Evolutionary conservation across 23 tunicate genomes (phyloP).

Genomic region (Trididemnum clinides): DNA sequence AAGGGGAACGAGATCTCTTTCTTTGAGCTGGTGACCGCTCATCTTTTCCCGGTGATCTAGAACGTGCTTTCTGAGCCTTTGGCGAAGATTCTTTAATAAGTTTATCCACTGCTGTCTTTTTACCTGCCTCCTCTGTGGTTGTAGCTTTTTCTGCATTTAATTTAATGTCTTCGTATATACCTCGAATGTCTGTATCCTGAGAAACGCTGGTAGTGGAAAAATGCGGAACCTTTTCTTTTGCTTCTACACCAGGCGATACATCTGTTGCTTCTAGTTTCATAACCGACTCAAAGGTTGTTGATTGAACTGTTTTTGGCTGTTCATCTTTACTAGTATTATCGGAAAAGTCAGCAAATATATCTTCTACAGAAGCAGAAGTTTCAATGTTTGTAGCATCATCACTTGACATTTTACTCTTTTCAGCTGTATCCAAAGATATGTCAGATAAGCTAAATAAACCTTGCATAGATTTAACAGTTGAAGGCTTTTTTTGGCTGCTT

Average conservation of each 20-base stretch:
- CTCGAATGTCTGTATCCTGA: conserved; percentile 31
- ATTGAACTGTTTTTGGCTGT: background rate
- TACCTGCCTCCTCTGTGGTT: background rate
- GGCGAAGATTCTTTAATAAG: background rate
- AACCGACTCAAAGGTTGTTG: too few relatives aligned
- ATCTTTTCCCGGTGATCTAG: background rate
- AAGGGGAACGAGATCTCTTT: background rate
- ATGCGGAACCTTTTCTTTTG: background rate
- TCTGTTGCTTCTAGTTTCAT: background rate
- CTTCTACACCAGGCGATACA: background rate
- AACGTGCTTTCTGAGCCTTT: background rate
- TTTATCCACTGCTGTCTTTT: background rate
- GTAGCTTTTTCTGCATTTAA: background rate
- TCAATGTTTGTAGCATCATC: background rate
- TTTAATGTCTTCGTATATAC: background rate
- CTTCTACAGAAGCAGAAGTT: background rate
- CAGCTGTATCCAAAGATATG: background rate
- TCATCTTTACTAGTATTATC: background rate
- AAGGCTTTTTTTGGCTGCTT: background rate
- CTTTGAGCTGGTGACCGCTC: background rate
- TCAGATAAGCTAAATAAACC: background rate
- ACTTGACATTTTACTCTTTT: background rate
- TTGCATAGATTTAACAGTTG: background rate
- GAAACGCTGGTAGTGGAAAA: background rate
- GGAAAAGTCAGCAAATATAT: conserved; percentile 4